phyloP scores from a whole-genome alignment of 2,888 invertebrate genomes.

The Sturmia bella region DNA sequence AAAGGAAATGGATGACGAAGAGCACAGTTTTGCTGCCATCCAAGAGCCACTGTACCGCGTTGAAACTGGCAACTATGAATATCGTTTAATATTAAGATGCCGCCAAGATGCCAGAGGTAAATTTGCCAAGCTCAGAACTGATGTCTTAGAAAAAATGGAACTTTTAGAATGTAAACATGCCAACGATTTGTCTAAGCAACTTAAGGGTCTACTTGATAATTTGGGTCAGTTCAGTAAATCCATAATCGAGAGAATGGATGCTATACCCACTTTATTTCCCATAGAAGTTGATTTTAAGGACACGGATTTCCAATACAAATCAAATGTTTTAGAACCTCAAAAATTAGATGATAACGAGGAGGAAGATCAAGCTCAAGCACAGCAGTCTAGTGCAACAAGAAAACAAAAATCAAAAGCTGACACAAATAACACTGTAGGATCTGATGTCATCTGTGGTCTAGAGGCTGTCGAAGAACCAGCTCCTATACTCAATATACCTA shows the following conservation, averaged over 20 bases:
- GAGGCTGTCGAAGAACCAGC: conserved; percentile 78
- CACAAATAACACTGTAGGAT: not conserved
- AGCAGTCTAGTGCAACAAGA: not conserved
- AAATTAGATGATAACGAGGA: conserved; percentile 78
- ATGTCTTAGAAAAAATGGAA: conserved; percentile 98
- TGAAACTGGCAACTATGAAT: conserved; percentile 99
- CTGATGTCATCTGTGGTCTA: conserved; percentile 74
- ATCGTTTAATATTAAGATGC: conserved; percentile 96
- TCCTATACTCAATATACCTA: conserved; percentile 75
- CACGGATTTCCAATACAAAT: conserved; percentile 94
- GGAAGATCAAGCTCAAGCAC: conserved; percentile 65
- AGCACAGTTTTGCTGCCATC: conserved; percentile 94
- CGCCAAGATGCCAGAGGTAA: conserved; percentile 95
- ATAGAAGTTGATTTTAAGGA: conserved; percentile 97
- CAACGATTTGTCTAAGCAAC: conserved; percentile 94
- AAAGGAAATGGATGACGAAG: conserved; percentile 99
- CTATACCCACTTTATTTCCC: conserved; percentile 91
- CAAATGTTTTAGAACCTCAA: conserved; percentile 78
- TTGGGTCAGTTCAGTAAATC: conserved; percentile 88
- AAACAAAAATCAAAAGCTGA: conserved; percentile 9
- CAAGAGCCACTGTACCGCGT: conserved; percentile 98
- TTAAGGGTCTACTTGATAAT: conserved; percentile 92
- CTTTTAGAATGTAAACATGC: conserved; percentile 98
- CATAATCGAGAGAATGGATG: conserved; percentile 89
- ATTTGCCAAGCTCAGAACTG: conserved; percentile 92